A percentile compares a stretch with the other conserved stretches of the same genome.
These are phyloP conservation scores for Xylota segnis DNA, from an alignment of 2,888 invertebrate genomes.

Conservation along the genomic window DNA sequence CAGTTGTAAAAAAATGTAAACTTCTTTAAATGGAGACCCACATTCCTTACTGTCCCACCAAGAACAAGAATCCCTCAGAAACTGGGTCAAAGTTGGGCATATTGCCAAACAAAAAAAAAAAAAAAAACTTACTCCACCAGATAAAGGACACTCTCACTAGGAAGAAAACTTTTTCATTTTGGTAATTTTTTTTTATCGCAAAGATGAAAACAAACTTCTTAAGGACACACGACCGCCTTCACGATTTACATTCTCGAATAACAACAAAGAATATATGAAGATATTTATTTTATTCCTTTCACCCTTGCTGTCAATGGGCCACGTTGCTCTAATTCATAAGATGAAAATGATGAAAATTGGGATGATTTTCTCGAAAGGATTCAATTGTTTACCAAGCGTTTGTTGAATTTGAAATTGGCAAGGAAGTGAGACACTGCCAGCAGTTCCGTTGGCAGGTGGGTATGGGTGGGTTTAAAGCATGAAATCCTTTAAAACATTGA, in stretches of 20 bases:
- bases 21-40: constrained; percentile 6
- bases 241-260: constrained; percentile 16
- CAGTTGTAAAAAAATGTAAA: constrained; percentile 7
- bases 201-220: not conserved
- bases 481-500: constrained; percentile 27
- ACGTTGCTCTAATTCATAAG: not conserved
- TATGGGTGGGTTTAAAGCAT: constrained; percentile 9
- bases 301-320: constrained; percentile 4
- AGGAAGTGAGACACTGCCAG: constrained; percentile 3
- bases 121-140: not conserved
- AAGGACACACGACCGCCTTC: constrained; percentile 10
- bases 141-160: constrained; percentile 29
- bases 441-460: not conserved
- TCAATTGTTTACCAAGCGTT: constrained; percentile 37
- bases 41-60: not conserved
- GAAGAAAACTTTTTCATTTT: constrained; percentile 29
- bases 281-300: constrained; percentile 38
- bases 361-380: constrained; percentile 24
- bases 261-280: constrained; percentile 28
- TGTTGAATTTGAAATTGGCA: constrained; percentile 21
- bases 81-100: constrained; percentile 42
- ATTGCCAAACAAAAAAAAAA: constrained; percentile 1
- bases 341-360: constrained; percentile 2
- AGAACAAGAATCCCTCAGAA: constrained; percentile 5
- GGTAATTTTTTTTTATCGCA: not conserved